Evolutionary conservation across 2,113 vertebrate species (phyloP).

Genomic region (Ailurus styani): DNA sequence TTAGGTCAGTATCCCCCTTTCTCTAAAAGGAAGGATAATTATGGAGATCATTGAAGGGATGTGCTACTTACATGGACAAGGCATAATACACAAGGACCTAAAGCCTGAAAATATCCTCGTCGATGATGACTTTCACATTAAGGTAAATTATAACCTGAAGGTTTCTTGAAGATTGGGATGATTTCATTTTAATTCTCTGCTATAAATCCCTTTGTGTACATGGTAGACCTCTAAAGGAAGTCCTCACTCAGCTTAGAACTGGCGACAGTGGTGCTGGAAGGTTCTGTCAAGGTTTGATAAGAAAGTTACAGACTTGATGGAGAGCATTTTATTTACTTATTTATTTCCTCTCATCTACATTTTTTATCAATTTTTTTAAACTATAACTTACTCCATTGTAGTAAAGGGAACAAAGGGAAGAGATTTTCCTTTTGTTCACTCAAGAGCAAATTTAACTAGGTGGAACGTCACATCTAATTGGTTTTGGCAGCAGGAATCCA

Average conservation of each 20-base stretch:
- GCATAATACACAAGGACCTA: constrained; percentile 94
- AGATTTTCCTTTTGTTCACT: not conserved
- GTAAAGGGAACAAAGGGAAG: not conserved
- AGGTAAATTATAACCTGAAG: constrained; percentile 81
- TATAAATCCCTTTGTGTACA: not conserved
- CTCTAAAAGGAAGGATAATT: constrained; percentile 91
- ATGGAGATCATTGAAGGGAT: constrained; percentile 94
- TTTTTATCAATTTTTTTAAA: not conserved
- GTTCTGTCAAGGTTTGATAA: not conserved
- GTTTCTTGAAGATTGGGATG: not conserved
- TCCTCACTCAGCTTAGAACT: not conserved
- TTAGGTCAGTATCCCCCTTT: constrained; percentile 86
- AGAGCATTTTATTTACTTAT: not conserved
- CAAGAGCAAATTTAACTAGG: not conserved
- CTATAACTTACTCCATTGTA: not conserved
- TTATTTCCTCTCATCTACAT: not conserved
- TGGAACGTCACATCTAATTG: too few species aligned
- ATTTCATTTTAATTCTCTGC: not conserved
- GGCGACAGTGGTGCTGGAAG: rapidly evolving
- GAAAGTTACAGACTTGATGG: not conserved
- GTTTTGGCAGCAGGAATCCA: not conserved
- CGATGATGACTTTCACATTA: constrained; percentile 92
- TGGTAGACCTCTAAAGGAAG: not conserved
- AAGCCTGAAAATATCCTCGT: constrained; percentile 97
- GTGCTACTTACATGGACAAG: constrained; percentile 89